phyloP scores from a whole-genome alignment of 2,888 invertebrate genomes.

The Bellardia pandia region DNA sequence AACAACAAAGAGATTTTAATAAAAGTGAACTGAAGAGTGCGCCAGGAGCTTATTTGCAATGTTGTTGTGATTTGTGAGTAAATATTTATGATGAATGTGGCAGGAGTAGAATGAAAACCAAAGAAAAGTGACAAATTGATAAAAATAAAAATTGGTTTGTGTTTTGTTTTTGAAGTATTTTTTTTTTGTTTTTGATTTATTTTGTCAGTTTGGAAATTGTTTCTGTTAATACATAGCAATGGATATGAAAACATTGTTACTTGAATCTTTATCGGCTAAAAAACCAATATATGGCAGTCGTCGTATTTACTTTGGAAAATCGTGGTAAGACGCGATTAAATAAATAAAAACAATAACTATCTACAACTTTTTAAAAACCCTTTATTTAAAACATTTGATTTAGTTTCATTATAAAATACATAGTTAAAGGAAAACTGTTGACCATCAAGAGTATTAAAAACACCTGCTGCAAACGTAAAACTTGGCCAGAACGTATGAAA shows the following conservation, averaged over 20 bases:
- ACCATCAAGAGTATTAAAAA: slow-evolving; percentile 46
- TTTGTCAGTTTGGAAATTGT: slow-evolving; percentile 10
- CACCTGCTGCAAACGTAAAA: slow-evolving; percentile 5
- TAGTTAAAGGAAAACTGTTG: slow-evolving; percentile 55
- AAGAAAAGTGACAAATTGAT: not conserved
- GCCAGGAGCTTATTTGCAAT: not conserved
- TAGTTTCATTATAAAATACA: slow-evolving; percentile 59
- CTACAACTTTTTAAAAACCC: not conserved
- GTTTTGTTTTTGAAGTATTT: not conserved
- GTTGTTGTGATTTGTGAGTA: no score
- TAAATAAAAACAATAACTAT: not conserved
- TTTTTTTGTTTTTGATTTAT: not conserved
- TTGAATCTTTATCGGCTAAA: slow-evolving; percentile 70
- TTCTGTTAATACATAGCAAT: slow-evolving; percentile 49
- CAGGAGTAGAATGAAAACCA: no score
- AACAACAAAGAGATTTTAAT: not conserved
- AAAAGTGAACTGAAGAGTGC: not conserved
- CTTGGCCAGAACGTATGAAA: slow-evolving; percentile 42
- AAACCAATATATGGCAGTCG: slow-evolving; percentile 55
- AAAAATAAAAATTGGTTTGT: not conserved
- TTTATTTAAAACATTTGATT: not conserved
- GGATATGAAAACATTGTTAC: slow-evolving; percentile 73
- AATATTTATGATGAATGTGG: no score
- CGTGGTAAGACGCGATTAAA: slow-evolving; percentile 49
- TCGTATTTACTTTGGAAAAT: slow-evolving; percentile 68